Percentiles rank a stretch among this genome's conserved stretches.
phyloP scores from a whole-genome alignment of 2,888 invertebrate species.

The Lacanobia wlatinum region DNA sequence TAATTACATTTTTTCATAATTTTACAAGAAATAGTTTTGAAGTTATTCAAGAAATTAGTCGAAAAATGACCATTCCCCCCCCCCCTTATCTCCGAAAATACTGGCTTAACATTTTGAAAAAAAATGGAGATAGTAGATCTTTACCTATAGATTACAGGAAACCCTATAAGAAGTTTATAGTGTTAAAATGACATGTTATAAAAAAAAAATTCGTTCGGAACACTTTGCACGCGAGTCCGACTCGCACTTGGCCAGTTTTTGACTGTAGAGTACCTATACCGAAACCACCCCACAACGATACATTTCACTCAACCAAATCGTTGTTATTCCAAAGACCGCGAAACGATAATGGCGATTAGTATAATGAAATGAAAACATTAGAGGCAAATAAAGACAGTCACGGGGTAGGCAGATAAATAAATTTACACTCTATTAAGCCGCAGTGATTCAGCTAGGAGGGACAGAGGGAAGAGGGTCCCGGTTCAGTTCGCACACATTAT shows the following conservation, averaged over 20 bases:
- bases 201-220: too few species aligned
- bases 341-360: conserved; percentile 63
- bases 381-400: conserved; percentile 65
- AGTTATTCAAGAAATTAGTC: too few species aligned
- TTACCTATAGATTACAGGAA: too few species aligned
- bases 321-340: conserved; percentile 62
- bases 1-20: too few species aligned
- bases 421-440: conserved; percentile 83
- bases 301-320: conserved; percentile 56
- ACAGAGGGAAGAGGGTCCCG: conserved; percentile 60
- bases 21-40: too few species aligned
- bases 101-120: too few species aligned
- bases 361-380: conserved; percentile 70
- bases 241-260: not conserved
- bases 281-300: conserved; percentile 36
- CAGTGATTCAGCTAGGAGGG: conserved; percentile 81
- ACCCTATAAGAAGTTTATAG: too few species aligned
- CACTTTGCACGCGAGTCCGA: too few species aligned
- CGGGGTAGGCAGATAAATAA: conserved; percentile 75
- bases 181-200: too few species aligned
- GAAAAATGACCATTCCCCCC: too few species aligned
- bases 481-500: conserved; percentile 49
- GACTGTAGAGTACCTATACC: not conserved
- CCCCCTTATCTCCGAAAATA: too few species aligned
- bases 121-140: too few species aligned